Conservation (phyloP, 2,888 invertebrate species). For the Caenorhabditis zanzibari region DNA sequence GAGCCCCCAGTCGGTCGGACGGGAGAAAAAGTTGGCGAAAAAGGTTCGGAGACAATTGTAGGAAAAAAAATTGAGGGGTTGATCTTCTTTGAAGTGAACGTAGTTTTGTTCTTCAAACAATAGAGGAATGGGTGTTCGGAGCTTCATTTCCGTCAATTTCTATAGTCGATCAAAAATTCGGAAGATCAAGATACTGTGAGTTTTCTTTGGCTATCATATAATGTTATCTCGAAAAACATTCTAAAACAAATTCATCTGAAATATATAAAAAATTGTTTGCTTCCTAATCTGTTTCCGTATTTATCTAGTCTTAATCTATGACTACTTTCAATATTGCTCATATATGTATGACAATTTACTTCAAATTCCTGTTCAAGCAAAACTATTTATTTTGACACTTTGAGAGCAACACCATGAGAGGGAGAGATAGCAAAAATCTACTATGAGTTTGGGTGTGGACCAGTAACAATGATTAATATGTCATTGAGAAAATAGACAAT, state of each 20-base stretch:
- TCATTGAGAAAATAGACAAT: conserved; percentile 5
- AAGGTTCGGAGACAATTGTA: conserved; percentile 11
- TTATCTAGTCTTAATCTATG: no score
- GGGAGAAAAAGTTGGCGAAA: background rate
- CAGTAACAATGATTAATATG: conserved; percentile 22
- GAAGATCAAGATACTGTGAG: no score
- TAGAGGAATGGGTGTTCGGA: background rate
- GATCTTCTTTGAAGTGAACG: conserved; percentile 19
- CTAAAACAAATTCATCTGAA: no score
- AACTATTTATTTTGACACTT: conserved; percentile 9
- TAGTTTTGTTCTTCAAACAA: conserved; percentile 21
- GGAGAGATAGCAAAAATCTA: background rate
- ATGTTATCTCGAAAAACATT: no score
- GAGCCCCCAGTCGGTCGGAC: conserved; percentile 25
- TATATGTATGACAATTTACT: no score
- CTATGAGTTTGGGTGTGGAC: background rate
- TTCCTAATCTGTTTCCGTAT: no score
- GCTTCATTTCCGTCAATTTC: background rate
- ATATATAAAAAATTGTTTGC: no score
- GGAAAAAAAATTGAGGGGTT: background rate
- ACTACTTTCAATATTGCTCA: no score
- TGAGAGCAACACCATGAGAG: background rate
- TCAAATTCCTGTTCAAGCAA: background rate
- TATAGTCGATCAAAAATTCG: no score
- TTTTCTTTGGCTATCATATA: no score